Conservation (phyloP, 2,888 invertebrate species). For the Drosophila maculinotata region DNA sequence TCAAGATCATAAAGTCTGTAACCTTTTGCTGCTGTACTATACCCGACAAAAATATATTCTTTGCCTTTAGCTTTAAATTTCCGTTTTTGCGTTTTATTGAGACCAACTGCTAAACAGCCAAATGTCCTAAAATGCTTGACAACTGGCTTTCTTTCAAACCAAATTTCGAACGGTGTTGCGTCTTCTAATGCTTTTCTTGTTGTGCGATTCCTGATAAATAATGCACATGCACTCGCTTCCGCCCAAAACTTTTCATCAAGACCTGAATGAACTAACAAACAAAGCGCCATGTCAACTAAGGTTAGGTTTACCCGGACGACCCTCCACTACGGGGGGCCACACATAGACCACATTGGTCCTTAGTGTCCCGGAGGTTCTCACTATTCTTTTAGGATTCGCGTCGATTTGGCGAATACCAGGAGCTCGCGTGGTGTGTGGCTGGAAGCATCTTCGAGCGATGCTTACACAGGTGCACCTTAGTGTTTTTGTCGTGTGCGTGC, state of each 20-base stretch:
- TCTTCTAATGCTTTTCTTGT: constrained; percentile 1
- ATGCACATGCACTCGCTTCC: constrained; percentile 11
- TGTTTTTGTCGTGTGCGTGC: too few relatives aligned
- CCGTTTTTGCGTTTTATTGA: constrained; percentile 10
- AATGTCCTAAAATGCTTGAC: constrained; percentile 1
- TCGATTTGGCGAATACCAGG: too few relatives aligned
- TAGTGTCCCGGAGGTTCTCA: too few relatives aligned
- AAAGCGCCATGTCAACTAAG: constrained; percentile 11
- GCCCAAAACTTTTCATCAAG: constrained; percentile 17
- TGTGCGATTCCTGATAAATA: constrained; percentile 7
- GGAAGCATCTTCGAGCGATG: too few relatives aligned
- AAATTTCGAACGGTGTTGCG: constrained; percentile 9
- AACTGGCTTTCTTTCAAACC: constrained; percentile 6
- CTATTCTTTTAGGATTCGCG: too few relatives aligned
- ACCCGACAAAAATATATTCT: constrained; percentile 14
- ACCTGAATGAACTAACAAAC: constrained; percentile 8
- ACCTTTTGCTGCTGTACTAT: constrained; percentile 11
- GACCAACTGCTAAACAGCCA: constrained; percentile 15
- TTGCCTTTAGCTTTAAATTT: constrained; percentile 16
- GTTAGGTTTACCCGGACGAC: too few relatives aligned
- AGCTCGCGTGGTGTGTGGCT: too few relatives aligned
- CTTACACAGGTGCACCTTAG: too few relatives aligned
- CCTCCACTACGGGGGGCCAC: too few relatives aligned
- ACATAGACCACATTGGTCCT: too few relatives aligned
- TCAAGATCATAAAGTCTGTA: constrained; percentile 5